phyloP scores from a whole-genome alignment of 2,888 invertebrate genomes.

The Panopea generosa region DNA sequence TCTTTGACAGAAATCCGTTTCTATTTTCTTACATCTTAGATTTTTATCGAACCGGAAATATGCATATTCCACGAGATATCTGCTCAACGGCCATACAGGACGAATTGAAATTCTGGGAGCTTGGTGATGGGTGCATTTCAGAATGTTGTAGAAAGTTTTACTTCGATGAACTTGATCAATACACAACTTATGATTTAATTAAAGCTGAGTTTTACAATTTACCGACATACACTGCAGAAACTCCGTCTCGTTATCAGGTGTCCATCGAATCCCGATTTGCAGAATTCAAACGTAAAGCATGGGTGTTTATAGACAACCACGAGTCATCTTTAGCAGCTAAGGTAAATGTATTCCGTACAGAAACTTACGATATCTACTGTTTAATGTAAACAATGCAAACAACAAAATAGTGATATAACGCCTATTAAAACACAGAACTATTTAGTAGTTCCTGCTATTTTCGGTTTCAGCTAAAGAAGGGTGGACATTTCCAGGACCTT shows the following conservation, averaged over 20 bases:
- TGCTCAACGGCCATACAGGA: slow-evolving; percentile 62
- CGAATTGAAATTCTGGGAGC: slow-evolving; percentile 72
- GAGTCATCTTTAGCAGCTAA: slow-evolving; percentile 63
- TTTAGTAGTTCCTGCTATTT: too few species aligned
- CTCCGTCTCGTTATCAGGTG: neutral
- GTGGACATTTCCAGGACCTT: too few species aligned
- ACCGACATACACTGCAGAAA: slow-evolving; percentile 25
- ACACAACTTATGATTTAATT: slow-evolving; percentile 57
- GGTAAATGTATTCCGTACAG: slow-evolving; percentile 40
- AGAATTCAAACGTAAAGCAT: slow-evolving; percentile 48
- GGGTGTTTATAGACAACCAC: slow-evolving; percentile 68
- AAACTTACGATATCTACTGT: too few species aligned
- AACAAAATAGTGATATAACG: too few species aligned
- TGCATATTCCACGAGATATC: slow-evolving; percentile 69
- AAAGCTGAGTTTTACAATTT: slow-evolving; percentile 56
- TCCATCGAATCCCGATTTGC: slow-evolving; percentile 16
- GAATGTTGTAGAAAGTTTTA: slow-evolving; percentile 70
- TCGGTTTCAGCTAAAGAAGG: too few species aligned
- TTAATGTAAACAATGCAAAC: too few species aligned
- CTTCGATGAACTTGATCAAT: slow-evolving; percentile 63
- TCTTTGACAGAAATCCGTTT: slow-evolving; percentile 74
- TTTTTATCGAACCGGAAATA: slow-evolving; percentile 67
- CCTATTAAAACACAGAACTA: too few species aligned
- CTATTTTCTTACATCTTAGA: slow-evolving; percentile 70
- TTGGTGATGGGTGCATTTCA: slow-evolving; percentile 59